Conservation (phyloP, 2,888 invertebrate species). For the Furcula furcula region DNA sequence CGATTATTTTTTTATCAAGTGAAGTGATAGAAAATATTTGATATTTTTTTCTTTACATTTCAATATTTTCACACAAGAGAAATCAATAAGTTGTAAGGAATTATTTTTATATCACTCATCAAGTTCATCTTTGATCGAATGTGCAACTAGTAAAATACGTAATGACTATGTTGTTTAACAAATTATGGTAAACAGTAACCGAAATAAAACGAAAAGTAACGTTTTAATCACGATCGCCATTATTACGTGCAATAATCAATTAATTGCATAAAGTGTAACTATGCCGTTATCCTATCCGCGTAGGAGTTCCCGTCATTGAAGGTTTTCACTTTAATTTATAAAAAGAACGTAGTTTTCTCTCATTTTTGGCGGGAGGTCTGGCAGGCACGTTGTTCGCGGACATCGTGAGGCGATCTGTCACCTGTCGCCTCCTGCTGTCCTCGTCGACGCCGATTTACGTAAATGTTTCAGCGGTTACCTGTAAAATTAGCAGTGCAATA, state of each 20-base stretch:
- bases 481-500: constrained; percentile 71
- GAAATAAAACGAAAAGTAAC: background rate
- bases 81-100: too few relatives aligned
- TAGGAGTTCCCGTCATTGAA: constrained; percentile 29
- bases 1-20: too few relatives aligned
- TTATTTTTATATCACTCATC: too few relatives aligned
- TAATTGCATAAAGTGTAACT: constrained; percentile 22
- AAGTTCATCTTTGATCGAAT: too few relatives aligned
- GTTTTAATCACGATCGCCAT: constrained; percentile 29
- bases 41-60: too few relatives aligned
- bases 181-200: constrained; percentile 26
- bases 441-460: constrained; percentile 55
- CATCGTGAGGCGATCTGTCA: constrained; percentile 68
- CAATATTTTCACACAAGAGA: too few relatives aligned
- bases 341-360: constrained; percentile 52
- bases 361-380: constrained; percentile 75
- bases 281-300: constrained; percentile 19
- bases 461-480: constrained; percentile 56
- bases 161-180: too few relatives aligned
- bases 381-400: constrained; percentile 60
- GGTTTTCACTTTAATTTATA: constrained; percentile 41
- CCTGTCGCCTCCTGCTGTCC: constrained; percentile 53
- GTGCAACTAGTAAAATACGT: too few relatives aligned
- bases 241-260: constrained; percentile 29
- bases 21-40: too few relatives aligned